Evolutionary conservation across 30 jellyfish, hydroid and myxozoan species (phyloP), one percentile per base, ranked within the genome.

Genomic region (Turritopsis rubra): DNA sequence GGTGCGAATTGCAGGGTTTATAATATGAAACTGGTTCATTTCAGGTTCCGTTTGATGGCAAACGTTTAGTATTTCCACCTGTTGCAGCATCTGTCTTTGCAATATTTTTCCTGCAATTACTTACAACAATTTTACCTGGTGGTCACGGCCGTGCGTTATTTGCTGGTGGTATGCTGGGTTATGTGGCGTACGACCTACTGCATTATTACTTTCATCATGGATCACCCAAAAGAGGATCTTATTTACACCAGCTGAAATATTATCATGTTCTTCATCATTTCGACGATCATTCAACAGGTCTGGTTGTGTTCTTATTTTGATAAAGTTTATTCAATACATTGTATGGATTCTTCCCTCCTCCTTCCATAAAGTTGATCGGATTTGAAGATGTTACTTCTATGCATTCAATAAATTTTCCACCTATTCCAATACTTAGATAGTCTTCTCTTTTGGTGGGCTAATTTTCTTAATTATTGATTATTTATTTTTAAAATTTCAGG

Each of bases 161-260:
- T 60, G 96, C 96, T 29, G 99, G 99, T 24, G 95, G 96, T 54
- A 20, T 94, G 73, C 66, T 88, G 52, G 99, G 99, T 9, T 94
- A 94, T 71, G 84, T 94, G 20, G 75, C 80, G 25, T 94, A 94
- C 52, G 99, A 94, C 83, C 81, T 89, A 87, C 81, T 85, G 16
- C 99, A 94, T 73, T 94, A 89, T 65, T 94, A 94, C 76, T 83
- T 94, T 41, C 99, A 94, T 65, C 99, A 94, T 87, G 99, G 99
- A 1, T 81, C 91, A 72, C 97, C 97, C 1, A 21, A 85, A 21
- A 83, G 87, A 26, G 96, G 92, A 21, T 76, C 91, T 30, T 94
- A 94, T 79, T 76, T 94, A 23, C 85, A 94, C 71, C 41, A 79
- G 18, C 60, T 94, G 85, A 89, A 89, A 71, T 90, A 79, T 29